These are phyloP conservation scores for Nesoenas mayeri DNA, from an alignment of 2,113 vertebrate genomes.

Conservation along the genomic window DNA sequence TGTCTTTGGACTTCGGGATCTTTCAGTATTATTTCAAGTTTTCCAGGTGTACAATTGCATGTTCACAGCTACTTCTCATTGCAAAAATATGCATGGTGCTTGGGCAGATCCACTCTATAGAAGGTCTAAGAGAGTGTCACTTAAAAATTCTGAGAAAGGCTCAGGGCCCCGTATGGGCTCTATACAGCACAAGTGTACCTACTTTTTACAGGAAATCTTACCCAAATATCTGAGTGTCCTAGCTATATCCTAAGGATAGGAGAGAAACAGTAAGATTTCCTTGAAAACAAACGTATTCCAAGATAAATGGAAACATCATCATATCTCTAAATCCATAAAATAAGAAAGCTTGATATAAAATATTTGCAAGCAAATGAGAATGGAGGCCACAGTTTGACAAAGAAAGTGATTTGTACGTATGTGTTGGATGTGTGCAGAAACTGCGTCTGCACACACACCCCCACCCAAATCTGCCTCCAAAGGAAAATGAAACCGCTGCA, in stretches of 20 bases:
- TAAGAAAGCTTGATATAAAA: neutral
- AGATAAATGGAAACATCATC: neutral
- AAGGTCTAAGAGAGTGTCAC: neutral
- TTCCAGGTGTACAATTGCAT: neutral
- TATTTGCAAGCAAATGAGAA: neutral
- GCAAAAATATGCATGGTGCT: neutral
- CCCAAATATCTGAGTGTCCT: neutral
- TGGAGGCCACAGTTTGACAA: neutral
- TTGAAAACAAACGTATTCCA: neutral
- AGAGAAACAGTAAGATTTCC: neutral
- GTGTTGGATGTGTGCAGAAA: neutral
- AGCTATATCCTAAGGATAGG: neutral
- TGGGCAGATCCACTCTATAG: neutral
- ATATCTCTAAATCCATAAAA: neutral
- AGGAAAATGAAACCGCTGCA: neutral
- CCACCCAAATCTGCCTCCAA: neutral
- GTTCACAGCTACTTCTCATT: neutral
- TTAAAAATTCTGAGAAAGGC: neutral
- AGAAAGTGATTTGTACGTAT: accelerated
- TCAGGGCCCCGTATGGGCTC: neutral
- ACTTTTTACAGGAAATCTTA: neutral
- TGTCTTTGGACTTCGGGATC: neutral
- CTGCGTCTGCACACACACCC: neutral
- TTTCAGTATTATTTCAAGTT: neutral
- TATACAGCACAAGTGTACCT: accelerated